phyloP scores from a whole-genome alignment of 1,140 invertebrate species.

The Cydia amplana region DNA sequence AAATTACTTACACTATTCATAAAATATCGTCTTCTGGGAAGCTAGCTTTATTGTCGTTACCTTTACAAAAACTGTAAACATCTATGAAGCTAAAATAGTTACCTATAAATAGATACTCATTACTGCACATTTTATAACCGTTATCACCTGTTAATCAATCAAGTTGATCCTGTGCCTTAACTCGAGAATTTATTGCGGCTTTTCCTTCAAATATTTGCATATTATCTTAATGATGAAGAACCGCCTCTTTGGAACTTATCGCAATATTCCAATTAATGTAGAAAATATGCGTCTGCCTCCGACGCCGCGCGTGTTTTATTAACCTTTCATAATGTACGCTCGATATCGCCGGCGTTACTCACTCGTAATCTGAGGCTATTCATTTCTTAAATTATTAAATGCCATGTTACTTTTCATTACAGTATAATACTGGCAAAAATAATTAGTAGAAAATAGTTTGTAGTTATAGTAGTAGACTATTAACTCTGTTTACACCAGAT shows the following conservation, averaged over 20 bases:
- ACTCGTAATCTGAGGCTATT: conserved; percentile 47
- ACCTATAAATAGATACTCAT: background rate
- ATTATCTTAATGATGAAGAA: conserved; percentile 62
- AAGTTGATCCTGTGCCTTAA: conserved; percentile 42
- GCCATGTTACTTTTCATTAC: background rate
- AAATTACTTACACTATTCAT: conserved; percentile 23
- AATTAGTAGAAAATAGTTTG: background rate
- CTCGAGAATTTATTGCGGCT: conserved; percentile 48
- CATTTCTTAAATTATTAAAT: conserved; percentile 43
- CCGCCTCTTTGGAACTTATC: conserved; percentile 51
- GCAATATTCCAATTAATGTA: conserved; percentile 62
- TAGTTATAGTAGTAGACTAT: too few species aligned
- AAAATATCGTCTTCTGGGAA: conserved; percentile 16
- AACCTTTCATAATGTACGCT: conserved; percentile 54
- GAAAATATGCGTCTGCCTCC: conserved; percentile 51
- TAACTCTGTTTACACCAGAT: too few species aligned
- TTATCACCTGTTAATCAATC: conserved; percentile 52
- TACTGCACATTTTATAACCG: conserved; percentile 30
- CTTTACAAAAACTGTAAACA: too few species aligned
- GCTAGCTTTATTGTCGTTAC: background rate
- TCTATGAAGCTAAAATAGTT: too few species aligned
- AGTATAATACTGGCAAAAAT: background rate
- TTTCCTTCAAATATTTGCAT: conserved; percentile 52
- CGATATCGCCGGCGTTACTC: conserved; percentile 50
- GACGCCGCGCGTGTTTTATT: conserved; percentile 51